Percentiles rank a stretch among this genome's conserved stretches.
phyloP scores from a whole-genome alignment of 2,113 vertebrate genomes.

The Myotis yumanensis region DNA sequence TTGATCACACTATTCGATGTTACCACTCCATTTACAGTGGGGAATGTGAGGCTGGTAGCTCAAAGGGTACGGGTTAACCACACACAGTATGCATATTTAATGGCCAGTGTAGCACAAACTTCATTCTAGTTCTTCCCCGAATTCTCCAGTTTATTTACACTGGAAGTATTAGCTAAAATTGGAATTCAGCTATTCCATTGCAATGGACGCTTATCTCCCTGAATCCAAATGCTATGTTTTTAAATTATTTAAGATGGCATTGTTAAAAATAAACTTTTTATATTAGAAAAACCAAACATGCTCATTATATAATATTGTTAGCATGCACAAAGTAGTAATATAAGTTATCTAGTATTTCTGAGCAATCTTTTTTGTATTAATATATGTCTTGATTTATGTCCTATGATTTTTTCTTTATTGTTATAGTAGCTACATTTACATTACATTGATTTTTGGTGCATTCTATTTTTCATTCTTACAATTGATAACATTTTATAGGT shows the following conservation, averaged over 20 bases:
- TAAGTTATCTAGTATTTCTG: neutral
- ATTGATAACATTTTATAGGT: neutral
- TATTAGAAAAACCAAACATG: neutral
- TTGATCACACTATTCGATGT: neutral
- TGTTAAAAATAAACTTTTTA: neutral
- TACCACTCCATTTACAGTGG: neutral
- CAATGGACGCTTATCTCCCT: neutral
- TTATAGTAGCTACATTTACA: neutral
- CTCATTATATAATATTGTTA: neutral
- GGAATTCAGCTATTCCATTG: neutral
- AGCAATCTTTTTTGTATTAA: neutral
- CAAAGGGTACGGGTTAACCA: neutral
- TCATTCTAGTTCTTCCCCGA: neutral
- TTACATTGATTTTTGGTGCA: neutral
- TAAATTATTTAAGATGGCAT: neutral
- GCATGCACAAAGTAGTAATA: neutral
- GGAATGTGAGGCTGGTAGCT: neutral
- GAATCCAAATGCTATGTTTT: neutral
- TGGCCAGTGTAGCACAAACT: neutral
- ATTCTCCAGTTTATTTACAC: neutral
- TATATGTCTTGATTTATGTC: neutral
- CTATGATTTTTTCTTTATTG: neutral
- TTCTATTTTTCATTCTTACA: neutral
- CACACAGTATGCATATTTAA: fast-evolving
- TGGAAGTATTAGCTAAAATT: neutral